phyloP scores from a whole-genome alignment of 2,888 invertebrate species.

The Cosmorhoe ocellata region DNA sequence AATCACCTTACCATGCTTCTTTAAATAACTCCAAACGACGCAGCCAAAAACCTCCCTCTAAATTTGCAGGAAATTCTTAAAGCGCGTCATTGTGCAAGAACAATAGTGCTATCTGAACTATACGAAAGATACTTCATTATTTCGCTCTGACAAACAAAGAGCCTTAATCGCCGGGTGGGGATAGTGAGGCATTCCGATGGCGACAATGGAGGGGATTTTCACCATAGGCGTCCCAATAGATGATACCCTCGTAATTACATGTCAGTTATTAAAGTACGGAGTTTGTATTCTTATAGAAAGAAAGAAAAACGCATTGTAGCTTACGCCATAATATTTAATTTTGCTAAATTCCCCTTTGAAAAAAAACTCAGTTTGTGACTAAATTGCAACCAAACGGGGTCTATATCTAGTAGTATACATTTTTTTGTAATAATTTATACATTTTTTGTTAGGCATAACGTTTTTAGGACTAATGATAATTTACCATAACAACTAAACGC shows the following conservation, averaged over 20 bases:
- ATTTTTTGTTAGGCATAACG: too few species aligned
- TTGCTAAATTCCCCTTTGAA: too few species aligned
- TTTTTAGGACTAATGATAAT: too few species aligned
- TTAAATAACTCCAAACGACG: conserved; percentile 16
- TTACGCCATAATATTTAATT: too few species aligned
- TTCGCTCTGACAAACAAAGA: conserved; percentile 30
- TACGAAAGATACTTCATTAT: conserved; percentile 31
- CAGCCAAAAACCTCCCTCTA: conserved; percentile 26
- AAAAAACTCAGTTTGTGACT: too few species aligned
- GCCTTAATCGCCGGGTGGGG: conserved; percentile 25
- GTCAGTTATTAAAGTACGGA: background rate
- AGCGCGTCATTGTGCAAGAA: conserved; percentile 35
- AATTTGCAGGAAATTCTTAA: conserved; percentile 33
- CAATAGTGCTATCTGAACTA: conserved; percentile 33
- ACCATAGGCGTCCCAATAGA: conserved; percentile 3
- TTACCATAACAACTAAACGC: too few species aligned
- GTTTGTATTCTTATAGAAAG: too few species aligned
- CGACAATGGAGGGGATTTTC: conserved; percentile 13
- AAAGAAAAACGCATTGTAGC: too few species aligned
- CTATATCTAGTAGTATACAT: too few species aligned
- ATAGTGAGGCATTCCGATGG: conserved; percentile 22
- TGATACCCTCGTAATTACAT: background rate
- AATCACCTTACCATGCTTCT: conserved; percentile 5
- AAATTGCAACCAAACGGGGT: too few species aligned
- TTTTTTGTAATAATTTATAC: too few species aligned